Conservation (phyloP, 2,113 vertebrate species). For the Nycticebus coucang region DNA sequence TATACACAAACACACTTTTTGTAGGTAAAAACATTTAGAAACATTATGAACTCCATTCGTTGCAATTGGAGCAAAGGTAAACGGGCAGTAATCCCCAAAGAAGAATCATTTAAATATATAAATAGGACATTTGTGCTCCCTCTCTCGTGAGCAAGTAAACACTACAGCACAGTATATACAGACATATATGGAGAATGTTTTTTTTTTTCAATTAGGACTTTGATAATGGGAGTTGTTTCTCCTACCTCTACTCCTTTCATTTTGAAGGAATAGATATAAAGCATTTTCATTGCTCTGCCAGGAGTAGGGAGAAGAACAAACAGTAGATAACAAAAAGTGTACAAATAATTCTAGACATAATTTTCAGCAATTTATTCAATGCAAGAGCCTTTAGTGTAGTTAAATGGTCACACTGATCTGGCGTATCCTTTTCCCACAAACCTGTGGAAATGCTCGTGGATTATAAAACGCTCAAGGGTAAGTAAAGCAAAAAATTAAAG, state of each 20-base stretch:
- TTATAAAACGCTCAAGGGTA: not conserved
- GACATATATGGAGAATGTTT: not conserved
- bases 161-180: not conserved
- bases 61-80: not conserved
- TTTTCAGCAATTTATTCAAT: not conserved
- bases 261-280: not conserved
- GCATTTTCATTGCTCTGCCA: not conserved
- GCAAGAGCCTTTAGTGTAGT: not conserved
- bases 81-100: not conserved
- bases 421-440: not conserved
- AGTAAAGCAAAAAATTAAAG: not conserved
- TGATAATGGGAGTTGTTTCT: not conserved
- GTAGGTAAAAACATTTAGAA: not conserved
- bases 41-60: not conserved
- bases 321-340: not conserved
- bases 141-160: not conserved
- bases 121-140: not conserved
- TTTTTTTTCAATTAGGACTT: not conserved
- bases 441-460: not conserved
- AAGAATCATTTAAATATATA: not conserved
- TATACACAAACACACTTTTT: too few species aligned
- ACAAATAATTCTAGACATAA: not conserved
- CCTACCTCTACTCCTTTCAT: fast-evolving
- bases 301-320: not conserved
- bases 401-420: not conserved